phyloP scores from a whole-genome alignment of 2,113 vertebrate species.

The Todiramphus saurophagus region DNA sequence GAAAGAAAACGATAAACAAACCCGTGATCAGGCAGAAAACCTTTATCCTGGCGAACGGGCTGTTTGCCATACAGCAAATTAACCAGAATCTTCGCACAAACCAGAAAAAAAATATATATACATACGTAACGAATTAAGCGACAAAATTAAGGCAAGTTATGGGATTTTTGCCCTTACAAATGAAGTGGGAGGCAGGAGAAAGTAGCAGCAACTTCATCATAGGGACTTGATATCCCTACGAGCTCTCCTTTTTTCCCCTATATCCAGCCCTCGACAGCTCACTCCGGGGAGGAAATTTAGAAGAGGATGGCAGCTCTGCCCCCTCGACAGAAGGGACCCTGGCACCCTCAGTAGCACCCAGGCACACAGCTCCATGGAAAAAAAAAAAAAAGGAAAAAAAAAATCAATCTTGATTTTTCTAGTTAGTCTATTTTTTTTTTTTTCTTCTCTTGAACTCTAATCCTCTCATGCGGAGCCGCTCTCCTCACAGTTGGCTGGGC shows the following conservation, averaged over 20 bases:
- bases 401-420: neutral
- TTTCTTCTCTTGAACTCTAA: neutral
- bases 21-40: neutral
- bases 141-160: fast-evolving
- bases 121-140: neutral
- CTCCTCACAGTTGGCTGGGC: neutral
- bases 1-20: neutral
- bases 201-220: neutral
- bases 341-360: neutral
- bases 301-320: neutral
- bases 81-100: neutral
- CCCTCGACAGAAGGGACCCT: neutral
- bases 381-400: neutral
- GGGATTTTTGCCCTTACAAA: neutral
- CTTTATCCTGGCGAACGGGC: neutral
- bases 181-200: neutral
- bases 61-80: neutral
- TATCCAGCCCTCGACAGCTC: neutral
- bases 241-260: fast-evolving
- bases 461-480: neutral
- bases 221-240: neutral
- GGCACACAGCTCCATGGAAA: neutral
- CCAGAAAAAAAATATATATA: neutral
- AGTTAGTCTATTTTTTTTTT: neutral
- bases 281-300: neutral